These are phyloP conservation scores for Brienomyrus longianalis DNA, from an alignment of 2,113 vertebrate genomes.

Conservation along the genomic window DNA sequence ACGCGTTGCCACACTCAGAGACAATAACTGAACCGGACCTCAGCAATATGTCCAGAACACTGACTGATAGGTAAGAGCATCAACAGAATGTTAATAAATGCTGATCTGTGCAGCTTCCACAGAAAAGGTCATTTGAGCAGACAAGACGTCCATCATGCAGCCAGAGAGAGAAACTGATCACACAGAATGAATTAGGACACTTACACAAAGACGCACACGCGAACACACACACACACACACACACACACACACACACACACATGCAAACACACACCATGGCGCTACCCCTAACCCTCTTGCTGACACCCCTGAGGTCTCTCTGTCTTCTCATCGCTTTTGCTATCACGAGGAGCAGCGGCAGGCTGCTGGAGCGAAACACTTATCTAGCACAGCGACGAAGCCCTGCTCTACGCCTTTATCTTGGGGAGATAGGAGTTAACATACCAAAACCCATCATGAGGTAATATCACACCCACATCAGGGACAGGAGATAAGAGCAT, in stretches of 20 bases:
- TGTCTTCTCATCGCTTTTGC: not conserved
- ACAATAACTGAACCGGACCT: not conserved
- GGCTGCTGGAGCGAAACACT: constrained; percentile 66
- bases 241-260: not conserved
- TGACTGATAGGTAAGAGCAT: not conserved
- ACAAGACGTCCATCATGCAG: not conserved
- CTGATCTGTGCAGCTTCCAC: not conserved
- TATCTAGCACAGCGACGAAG: constrained; percentile 72
- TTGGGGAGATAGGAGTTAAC: constrained; percentile 86
- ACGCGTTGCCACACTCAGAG: not conserved
- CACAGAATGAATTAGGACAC: not conserved
- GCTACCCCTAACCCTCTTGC: constrained; percentile 62
- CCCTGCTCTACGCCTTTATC: constrained; percentile 83
- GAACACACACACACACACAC: not conserved
- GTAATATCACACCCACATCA: constrained; percentile 85
- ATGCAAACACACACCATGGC: constrained; percentile 31
- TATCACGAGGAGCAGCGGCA: constrained; percentile 57
- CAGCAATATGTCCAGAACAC: not conserved
- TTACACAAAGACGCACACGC: not conserved
- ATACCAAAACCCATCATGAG: constrained; percentile 75
- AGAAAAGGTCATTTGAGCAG: not conserved
- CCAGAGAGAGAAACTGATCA: not conserved
- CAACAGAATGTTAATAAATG: constrained; percentile 9
- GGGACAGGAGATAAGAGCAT: constrained; percentile 82
- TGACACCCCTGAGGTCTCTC: constrained; percentile 54